phyloP scores from a whole-genome alignment of 2,113 vertebrate genomes.

The Eira barbara region DNA sequence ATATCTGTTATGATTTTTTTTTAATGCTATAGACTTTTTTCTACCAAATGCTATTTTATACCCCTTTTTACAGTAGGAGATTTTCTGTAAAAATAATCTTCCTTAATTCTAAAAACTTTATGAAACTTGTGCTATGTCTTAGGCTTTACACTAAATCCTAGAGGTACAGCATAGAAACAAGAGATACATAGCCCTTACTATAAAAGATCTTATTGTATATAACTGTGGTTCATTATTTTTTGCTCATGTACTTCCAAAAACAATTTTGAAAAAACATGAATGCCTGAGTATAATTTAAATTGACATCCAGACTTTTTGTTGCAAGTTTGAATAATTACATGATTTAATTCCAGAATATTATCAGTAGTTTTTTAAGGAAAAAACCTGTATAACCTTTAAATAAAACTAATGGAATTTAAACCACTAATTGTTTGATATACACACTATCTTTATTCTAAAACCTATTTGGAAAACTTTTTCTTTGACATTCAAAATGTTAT shows the following conservation, averaged over 20 bases:
- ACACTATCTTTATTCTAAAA: neutral
- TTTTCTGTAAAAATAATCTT: neutral
- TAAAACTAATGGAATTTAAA: neutral
- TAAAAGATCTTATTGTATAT: neutral
- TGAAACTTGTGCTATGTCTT: neutral
- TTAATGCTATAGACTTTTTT: neutral
- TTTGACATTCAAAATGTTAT: neutral
- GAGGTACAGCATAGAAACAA: neutral
- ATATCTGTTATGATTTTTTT: neutral
- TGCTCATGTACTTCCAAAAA: neutral
- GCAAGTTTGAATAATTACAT: neutral
- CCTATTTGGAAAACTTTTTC: neutral
- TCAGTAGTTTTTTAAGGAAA: neutral
- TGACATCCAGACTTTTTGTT: neutral
- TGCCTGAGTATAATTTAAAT: neutral
- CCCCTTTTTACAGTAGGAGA: neutral
- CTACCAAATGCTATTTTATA: neutral
- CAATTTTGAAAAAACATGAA: neutral
- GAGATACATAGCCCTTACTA: neutral
- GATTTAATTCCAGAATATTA: slow-evolving; percentile 2
- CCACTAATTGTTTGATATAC: neutral
- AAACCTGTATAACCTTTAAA: neutral
- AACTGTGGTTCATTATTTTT: neutral
- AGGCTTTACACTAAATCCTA: neutral
- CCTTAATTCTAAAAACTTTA: neutral